A percentile compares a stretch with the other conserved stretches of the same genome.
Evolutionary conservation across 92 coral and sea anemone species (phyloP).

Genomic region (Umimayanthus kanabou): DNA sequence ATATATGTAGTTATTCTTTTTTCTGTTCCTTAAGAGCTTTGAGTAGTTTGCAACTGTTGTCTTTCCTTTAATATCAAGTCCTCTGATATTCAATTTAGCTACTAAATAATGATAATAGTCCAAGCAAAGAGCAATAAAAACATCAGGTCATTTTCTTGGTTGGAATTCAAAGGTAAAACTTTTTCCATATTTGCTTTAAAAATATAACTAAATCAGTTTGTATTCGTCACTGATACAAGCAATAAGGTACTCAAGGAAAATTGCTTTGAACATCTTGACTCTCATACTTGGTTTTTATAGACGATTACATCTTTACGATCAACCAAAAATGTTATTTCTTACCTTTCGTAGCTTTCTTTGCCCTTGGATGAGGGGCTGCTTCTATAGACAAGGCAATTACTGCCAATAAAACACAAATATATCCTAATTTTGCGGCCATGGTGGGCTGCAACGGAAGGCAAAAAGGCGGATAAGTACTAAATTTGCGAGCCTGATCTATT

Average conservation of each 20-base stretch:
- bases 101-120: no score
- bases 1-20: neutral
- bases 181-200: no score
- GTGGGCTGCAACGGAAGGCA: constrained; percentile 47
- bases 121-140: neutral
- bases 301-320: neutral
- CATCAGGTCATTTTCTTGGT: no score
- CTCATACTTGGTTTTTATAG: neutral
- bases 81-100: neutral
- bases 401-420: constrained; percentile 40
- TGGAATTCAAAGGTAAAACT: no score
- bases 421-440: constrained; percentile 80
- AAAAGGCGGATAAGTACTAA: neutral
- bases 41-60: neutral
- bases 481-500: neutral
- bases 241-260: neutral
- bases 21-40: neutral
- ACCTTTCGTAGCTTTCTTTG: constrained; percentile 37
- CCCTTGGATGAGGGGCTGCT: constrained; percentile 28
- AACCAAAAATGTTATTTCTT: neutral
- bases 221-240: neutral
- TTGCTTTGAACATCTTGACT: neutral
- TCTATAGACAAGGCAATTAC: constrained; percentile 24
- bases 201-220: neutral
- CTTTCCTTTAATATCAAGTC: neutral